phyloP scores from a whole-genome alignment of 37 sponge, comb jelly and placozoan genomes.

The Spongilla lacustris region DNA sequence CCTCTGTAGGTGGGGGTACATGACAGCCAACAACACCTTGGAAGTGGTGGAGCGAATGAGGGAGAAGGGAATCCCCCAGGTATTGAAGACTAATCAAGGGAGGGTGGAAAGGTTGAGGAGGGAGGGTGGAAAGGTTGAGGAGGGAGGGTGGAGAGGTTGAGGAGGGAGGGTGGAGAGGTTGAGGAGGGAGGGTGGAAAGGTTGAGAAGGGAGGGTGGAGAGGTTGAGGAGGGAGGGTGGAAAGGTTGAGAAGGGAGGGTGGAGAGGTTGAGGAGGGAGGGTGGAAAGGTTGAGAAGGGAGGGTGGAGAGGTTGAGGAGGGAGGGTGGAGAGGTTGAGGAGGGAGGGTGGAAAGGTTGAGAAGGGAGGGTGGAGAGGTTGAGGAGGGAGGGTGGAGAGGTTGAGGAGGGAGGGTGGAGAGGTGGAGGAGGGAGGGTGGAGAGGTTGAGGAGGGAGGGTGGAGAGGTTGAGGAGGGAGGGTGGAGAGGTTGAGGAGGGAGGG shows the following conservation, averaged over 20 bases:
- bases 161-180: not conserved
- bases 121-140: not conserved
- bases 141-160: not conserved
- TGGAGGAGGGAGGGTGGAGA: not conserved
- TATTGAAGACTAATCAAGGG: not conserved
- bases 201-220: not conserved
- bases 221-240: not conserved
- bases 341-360: not conserved
- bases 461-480: no score
- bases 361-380: not conserved
- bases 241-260: not conserved
- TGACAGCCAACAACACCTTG: slow-evolving; percentile 32
- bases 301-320: not conserved
- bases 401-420: not conserved
- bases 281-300: not conserved
- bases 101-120: not conserved
- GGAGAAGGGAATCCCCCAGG: slow-evolving; percentile 55
- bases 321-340: not conserved
- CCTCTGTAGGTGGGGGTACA: slow-evolving; percentile 85
- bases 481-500: no score
- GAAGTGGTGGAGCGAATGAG: slow-evolving; percentile 76
- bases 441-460: no score
- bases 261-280: no score
- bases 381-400: not conserved
- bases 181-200: not conserved